phyloP scores from a whole-genome alignment of 2,888 invertebrate species.

The Napeogenes inachia region DNA sequence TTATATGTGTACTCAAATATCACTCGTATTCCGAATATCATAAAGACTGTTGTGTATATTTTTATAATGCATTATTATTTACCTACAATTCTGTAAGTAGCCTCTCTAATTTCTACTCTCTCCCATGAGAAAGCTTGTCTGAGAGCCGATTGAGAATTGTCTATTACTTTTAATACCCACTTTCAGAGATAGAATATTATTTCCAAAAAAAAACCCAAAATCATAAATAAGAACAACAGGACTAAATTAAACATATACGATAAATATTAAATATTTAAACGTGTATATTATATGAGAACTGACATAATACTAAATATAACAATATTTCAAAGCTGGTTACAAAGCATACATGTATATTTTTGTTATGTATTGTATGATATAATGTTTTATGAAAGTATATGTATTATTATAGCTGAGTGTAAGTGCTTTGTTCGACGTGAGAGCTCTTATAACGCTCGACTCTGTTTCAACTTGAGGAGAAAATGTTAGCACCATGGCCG shows the following conservation, averaged over 20 bases:
- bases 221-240: background rate
- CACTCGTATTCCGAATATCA: background rate
- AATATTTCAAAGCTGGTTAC: no score
- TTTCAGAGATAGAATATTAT: background rate
- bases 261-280: no score
- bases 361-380: background rate
- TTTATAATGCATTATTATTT: background rate
- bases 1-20: constrained; percentile 1
- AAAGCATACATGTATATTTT: no score
- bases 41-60: background rate
- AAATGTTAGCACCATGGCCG: constrained; percentile 15
- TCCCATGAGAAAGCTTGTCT: constrained; percentile 39
- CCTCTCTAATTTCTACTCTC: constrained; percentile 44
- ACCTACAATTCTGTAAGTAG: constrained; percentile 32
- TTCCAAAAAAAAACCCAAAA: background rate
- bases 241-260: no score
- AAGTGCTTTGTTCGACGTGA: constrained; percentile 22
- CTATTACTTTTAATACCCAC: constrained; percentile 3
- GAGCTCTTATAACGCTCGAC: constrained; percentile 21
- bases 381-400: constrained; percentile 9
- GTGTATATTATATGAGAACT: no score
- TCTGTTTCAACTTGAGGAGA: constrained; percentile 19
- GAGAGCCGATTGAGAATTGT: constrained; percentile 26
- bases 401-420: constrained; percentile 13
- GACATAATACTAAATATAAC: no score